Conservation (phyloP, 2,888 invertebrate genomes). For the Epinotia bilunana region DNA sequence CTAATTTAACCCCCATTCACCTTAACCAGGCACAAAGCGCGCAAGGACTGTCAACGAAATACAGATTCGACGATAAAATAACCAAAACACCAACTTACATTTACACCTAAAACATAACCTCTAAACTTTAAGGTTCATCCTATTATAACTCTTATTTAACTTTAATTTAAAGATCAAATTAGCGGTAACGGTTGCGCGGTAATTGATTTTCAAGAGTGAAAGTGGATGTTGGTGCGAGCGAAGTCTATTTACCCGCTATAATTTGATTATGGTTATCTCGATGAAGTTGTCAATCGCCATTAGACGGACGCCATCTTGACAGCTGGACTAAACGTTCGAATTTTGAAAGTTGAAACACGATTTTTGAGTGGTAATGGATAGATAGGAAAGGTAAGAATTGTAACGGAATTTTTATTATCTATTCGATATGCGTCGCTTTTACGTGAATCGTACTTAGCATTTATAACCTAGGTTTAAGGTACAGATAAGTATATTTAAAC, state of each 20-base stretch:
- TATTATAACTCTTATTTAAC: not conserved
- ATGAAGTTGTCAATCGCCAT: constrained; percentile 78
- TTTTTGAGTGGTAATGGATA: constrained; percentile 23
- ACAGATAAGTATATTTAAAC: too few species aligned
- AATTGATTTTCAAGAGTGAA: not conserved
- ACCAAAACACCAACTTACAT: constrained; percentile 43
- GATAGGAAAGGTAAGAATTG: constrained; percentile 4
- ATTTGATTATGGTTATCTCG: constrained; percentile 80
- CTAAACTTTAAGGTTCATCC: not conserved
- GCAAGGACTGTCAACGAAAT: constrained; percentile 65
- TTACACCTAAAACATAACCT: constrained; percentile 42
- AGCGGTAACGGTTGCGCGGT: not conserved
- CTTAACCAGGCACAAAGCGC: constrained; percentile 62
- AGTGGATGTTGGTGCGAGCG: constrained; percentile 2
- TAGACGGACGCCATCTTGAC: constrained; percentile 71
- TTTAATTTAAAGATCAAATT: not conserved
- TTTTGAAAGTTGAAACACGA: constrained; percentile 45
- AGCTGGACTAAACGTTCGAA: constrained; percentile 59
- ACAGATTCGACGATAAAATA: constrained; percentile 60
- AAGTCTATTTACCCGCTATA: constrained; percentile 53
- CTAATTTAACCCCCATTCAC: constrained; percentile 65
- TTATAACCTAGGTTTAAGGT: too few species aligned
- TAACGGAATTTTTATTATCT: constrained; percentile 4
- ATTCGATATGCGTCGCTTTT: too few species aligned
- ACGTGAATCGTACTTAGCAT: too few species aligned